Conservation (phyloP, 92 coral and sea anemone species). For the Ricordea florida region DNA sequence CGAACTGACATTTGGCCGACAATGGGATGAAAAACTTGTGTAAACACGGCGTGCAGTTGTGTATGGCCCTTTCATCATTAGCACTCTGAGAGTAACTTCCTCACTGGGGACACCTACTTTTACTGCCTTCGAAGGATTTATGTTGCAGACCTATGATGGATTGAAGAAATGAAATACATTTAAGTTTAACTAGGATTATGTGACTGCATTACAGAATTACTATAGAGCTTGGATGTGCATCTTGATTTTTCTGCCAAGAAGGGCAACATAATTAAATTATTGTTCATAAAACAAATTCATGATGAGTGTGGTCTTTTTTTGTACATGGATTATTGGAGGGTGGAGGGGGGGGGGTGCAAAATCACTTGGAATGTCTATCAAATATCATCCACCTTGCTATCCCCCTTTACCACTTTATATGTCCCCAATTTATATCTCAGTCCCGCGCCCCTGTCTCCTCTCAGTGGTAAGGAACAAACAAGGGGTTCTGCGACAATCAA, state of each 20-base stretch:
- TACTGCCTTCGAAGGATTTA: conserved; percentile 30
- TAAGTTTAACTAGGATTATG: conserved; percentile 9
- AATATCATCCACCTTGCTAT: conserved; percentile 34
- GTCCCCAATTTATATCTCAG: conserved; percentile 27
- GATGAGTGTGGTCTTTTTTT: conserved; percentile 28
- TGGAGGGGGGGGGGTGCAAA: conserved; percentile 24
- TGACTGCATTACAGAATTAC: conserved; percentile 34
- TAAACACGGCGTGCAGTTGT: conserved; percentile 65
- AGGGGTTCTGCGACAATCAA: conserved; percentile 37
- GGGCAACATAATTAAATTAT: conserved; percentile 30
- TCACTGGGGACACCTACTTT: conserved; percentile 45
- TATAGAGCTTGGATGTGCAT: conserved; percentile 28
- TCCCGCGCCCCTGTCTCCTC: conserved; percentile 40
- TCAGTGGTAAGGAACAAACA: conserved; percentile 37
- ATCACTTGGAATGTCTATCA: conserved; percentile 36
- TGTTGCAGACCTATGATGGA: conserved; percentile 21
- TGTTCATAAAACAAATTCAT: conserved; percentile 28
- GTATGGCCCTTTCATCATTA: conserved; percentile 60
- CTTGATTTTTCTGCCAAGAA: conserved; percentile 21
- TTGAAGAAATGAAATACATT: conserved; percentile 28
- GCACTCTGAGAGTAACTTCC: conserved; percentile 39
- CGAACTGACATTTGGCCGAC: conserved; percentile 38
- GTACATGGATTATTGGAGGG: conserved; percentile 37
- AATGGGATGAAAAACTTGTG: conserved; percentile 55
- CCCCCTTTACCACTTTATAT: conserved; percentile 38